Conservation (phyloP, 2,888 invertebrate genomes). For the Ernsta delagoae region DNA sequence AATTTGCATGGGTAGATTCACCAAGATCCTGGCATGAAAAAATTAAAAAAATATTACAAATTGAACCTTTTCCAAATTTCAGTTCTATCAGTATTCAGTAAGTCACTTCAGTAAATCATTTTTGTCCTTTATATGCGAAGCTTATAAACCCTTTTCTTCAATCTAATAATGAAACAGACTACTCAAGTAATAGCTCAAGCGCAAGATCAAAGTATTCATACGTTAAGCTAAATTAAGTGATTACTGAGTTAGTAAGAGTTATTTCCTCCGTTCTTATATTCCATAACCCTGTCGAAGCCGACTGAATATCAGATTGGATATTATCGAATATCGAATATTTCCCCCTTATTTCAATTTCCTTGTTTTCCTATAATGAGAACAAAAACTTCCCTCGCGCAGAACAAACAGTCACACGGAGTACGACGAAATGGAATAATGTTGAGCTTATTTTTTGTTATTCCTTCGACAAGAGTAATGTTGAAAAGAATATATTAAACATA, state of each 20-base stretch:
- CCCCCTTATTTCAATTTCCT: constrained; percentile 3
- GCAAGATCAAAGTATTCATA: not conserved
- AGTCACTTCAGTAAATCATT: no score
- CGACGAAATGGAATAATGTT: constrained; percentile 1
- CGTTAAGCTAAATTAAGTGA: not conserved
- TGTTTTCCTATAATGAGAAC: constrained; percentile 2
- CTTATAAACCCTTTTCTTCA: not conserved
- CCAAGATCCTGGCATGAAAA: no score
- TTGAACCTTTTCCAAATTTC: no score
- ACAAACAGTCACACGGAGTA: not conserved
- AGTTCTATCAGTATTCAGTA: no score
- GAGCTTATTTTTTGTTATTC: not conserved
- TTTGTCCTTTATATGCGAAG: no score
- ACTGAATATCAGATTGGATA: constrained; percentile 6
- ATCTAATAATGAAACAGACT: no score
- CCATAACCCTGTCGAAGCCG: not conserved
- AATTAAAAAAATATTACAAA: no score
- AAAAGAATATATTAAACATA: not conserved
- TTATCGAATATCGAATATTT: not conserved
- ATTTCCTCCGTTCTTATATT: not conserved
- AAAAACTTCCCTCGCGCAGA: not conserved
- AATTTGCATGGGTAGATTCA: no score
- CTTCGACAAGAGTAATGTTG: not conserved
- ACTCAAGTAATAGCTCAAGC: not conserved
- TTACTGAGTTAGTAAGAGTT: no score